Evolutionary conservation across 37 sponge, comb jelly and placozoan species (phyloP).

Genomic region (Agelas oroides): DNA sequence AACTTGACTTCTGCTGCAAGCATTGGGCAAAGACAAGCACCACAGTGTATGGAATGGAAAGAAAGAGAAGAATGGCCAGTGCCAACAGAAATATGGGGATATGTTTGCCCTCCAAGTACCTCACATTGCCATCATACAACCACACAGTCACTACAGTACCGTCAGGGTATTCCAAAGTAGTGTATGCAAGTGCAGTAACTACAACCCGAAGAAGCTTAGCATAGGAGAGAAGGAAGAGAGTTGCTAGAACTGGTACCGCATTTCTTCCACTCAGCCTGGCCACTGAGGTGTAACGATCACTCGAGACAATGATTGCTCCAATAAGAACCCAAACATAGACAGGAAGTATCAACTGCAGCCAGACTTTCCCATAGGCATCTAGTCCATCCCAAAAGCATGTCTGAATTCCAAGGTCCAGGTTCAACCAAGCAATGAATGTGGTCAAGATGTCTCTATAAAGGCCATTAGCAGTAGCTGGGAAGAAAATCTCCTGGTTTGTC

Average conservation of each 20-base stretch:
- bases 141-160: background rate
- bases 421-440: constrained; percentile 7
- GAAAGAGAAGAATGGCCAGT: background rate
- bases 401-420: constrained; percentile 17
- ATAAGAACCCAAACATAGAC: background rate
- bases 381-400: constrained; percentile 24
- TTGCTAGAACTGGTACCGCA: constrained; percentile 16
- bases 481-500: background rate
- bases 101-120: background rate
- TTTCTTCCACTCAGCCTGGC: background rate
- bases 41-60: background rate
- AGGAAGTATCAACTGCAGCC: constrained; percentile 1
- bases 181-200: background rate
- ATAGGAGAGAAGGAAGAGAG: background rate
- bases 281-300: background rate
- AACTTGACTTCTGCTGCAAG: too few species aligned
- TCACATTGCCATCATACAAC: constrained; percentile 3
- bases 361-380: constrained; percentile 2
- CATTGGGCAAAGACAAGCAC: background rate
- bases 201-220: constrained; percentile 1
- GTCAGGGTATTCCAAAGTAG: background rate
- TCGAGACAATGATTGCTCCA: background rate
- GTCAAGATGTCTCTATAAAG: too few species aligned
- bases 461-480: background rate
- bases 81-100: background rate